These are phyloP conservation scores for Cololabis saira DNA, from an alignment of 2,113 vertebrate species.

Conservation along the genomic window DNA sequence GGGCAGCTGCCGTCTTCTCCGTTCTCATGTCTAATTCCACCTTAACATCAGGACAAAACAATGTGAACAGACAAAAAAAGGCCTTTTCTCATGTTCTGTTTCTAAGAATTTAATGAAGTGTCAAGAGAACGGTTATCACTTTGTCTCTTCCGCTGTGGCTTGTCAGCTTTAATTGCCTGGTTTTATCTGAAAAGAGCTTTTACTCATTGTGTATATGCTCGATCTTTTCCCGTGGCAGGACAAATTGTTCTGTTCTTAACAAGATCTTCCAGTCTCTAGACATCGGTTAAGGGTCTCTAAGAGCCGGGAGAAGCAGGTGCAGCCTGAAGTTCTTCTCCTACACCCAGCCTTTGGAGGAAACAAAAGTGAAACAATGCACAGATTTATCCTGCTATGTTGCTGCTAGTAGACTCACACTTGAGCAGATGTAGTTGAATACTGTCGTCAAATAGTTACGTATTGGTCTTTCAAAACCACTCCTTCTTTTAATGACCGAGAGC, in stretches of 20 bases:
- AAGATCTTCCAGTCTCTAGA: slow-evolving; percentile 48
- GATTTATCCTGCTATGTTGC: slow-evolving; percentile 2
- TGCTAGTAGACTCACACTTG: not conserved
- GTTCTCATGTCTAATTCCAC: slow-evolving; percentile 3
- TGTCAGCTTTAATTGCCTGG: slow-evolving; percentile 63
- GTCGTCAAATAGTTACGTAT: not conserved
- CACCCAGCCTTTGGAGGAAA: slow-evolving; percentile 4
- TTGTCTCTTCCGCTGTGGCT: slow-evolving; percentile 56
- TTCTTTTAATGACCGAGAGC: not conserved
- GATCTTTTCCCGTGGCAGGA: slow-evolving; percentile 47
- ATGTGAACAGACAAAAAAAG: slow-evolving; percentile 3
- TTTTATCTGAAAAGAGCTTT: slow-evolving; percentile 55
- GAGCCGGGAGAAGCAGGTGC: slow-evolving; percentile 33
- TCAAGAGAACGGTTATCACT: slow-evolving; percentile 54
- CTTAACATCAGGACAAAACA: slow-evolving; percentile 9
- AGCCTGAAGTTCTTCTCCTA: slow-evolving; percentile 8
- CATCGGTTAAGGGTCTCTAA: slow-evolving; percentile 45
- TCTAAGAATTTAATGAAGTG: slow-evolving; percentile 41
- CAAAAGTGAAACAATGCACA: slow-evolving; percentile 13
- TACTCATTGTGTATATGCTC: slow-evolving; percentile 25
- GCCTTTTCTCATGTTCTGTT: slow-evolving; percentile 32
- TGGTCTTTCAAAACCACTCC: slow-evolving; percentile 15
- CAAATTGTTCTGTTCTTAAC: slow-evolving; percentile 59
- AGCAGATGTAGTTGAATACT: not conserved
- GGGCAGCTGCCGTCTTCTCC: slow-evolving; percentile 2